phyloP scores from a whole-genome alignment of 2,888 invertebrate species.

The Orthosia gracilis region DNA sequence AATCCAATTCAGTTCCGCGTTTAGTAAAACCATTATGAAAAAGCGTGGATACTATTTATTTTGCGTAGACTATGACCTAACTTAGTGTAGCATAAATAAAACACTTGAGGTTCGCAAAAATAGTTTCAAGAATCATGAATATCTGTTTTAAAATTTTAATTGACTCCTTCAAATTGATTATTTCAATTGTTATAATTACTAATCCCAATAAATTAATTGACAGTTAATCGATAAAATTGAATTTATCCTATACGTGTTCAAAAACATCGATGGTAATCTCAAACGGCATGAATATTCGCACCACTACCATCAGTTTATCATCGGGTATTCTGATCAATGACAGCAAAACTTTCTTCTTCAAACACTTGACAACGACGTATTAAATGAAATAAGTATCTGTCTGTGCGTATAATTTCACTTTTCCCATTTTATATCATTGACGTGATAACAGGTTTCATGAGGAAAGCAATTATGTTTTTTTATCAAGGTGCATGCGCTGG shows the following conservation, averaged over 20 bases:
- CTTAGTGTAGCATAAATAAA: conserved; percentile 30
- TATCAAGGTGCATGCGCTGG: conserved; percentile 19
- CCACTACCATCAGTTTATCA: conserved; percentile 66
- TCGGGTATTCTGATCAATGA: conserved; percentile 71
- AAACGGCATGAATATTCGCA: conserved; percentile 29
- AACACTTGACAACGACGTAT: conserved; percentile 58
- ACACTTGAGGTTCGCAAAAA: conserved; percentile 1
- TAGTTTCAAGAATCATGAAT: neutral
- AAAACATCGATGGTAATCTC: conserved; percentile 44
- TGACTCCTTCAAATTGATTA: conserved; percentile 17
- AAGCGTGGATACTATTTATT: conserved; percentile 53
- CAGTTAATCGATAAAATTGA: conserved; percentile 3
- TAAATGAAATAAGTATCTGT: conserved; percentile 39
- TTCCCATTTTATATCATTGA: conserved; percentile 36
- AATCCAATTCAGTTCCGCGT: conserved; percentile 76
- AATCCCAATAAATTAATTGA: neutral
- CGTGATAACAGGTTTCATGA: conserved; percentile 42
- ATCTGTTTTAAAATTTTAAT: neutral
- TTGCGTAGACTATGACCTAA: conserved; percentile 44
- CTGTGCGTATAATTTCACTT: conserved; percentile 50
- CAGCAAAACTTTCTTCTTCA: conserved; percentile 74
- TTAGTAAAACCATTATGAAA: conserved; percentile 64
- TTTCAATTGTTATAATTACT: conserved; percentile 5
- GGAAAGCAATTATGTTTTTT: conserved; percentile 42
- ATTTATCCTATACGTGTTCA: neutral